Evolutionary conservation across 2,113 vertebrate genomes (phyloP).

Genomic region (Dipodomys stephensi): DNA sequence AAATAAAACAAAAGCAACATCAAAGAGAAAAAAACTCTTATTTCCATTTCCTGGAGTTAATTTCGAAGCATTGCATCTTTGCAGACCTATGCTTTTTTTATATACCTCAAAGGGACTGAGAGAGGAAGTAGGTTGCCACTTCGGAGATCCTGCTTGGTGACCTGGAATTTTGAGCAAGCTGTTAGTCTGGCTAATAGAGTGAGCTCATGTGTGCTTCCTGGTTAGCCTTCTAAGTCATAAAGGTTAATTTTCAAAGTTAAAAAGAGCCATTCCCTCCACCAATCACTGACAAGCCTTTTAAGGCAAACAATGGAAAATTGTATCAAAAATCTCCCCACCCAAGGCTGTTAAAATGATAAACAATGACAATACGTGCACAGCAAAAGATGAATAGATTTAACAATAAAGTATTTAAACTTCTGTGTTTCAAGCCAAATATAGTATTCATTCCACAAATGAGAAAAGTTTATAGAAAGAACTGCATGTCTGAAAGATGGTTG

Average conservation of each 20-base stretch:
- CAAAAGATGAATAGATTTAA: background rate
- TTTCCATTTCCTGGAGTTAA: too few relatives aligned
- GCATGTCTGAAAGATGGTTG: background rate
- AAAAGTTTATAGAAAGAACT: background rate
- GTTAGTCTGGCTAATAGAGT: background rate
- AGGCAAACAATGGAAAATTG: background rate
- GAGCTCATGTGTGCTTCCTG: background rate
- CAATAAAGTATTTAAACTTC: background rate
- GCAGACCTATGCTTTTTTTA: too few relatives aligned
- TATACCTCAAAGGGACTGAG: background rate
- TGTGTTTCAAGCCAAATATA: background rate
- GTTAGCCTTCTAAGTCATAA: background rate
- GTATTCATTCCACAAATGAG: background rate
- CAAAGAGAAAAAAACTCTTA: too few relatives aligned
- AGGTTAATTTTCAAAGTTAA: conserved; percentile 12
- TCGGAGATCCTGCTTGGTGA: background rate
- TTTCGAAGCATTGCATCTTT: too few relatives aligned
- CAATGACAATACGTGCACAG: background rate
- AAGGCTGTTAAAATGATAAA: background rate
- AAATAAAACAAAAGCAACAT: too few relatives aligned
- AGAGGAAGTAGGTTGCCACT: background rate
- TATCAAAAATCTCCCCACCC: background rate
- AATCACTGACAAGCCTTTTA: background rate
- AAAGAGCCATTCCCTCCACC: background rate
- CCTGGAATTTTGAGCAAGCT: background rate